Base-by-base conservation (phyloP, 2,113 vertebrate genomes). In the Neodon shergylaensis region DNA sequence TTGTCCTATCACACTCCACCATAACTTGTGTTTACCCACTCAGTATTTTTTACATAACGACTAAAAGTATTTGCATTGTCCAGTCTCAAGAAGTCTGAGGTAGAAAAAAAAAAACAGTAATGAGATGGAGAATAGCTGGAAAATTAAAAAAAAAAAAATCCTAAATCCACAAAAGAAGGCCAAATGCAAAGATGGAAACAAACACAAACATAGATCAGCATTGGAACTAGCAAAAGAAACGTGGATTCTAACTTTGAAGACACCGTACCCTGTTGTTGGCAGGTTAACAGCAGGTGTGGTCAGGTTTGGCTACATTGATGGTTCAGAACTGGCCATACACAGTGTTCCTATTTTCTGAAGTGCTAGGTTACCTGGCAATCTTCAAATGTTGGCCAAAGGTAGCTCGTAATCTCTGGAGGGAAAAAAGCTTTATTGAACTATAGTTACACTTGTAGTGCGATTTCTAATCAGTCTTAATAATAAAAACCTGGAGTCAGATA, bases 151-250 rank as follows among this genome's bases (percentile, higher is more conserved):
- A 79, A 86, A 16, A 8, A 77, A 74, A 86, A 14, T 91, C 26
- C 39, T 42, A 91, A 81, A 85, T 19, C 49, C 44, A 86, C 47
- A 10, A 70, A 58, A 49, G 2, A 31, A 13, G 31, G 28, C 44
- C 90, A 88, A 81, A 92, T 88, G 36, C 28, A n/a, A 88, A 81
- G 36, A 70, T 89, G 26, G 61, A 96, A 72, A 52, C 12, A 87
- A 81, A 42, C 68, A 63, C 33, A 88, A 47, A 84, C 47, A 63
- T 47, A 72, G 33, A 47, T 61, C 94, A 36, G 44, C 82, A 58
- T 33, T 70, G 21, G 26, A 94, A 65, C 31, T 68, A 73, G 24
- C 61, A 61, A 61, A 52, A 70, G 39, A 84, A 66, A 49, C 24
- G 3, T 76, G 39, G 49, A 39, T 49, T 70, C 63, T 52, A 65